Percentiles rank a stretch among this genome's conserved stretches.
Conservation (phyloP, 2,113 vertebrate species). For the mouse (Mus musculus) region GRCm39 chr1:68689501-68690000, state of each 20-base stretch:
- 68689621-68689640: neutral
- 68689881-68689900: conserved; percentile 66
- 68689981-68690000: neutral
- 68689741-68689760: neutral
- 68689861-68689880: conserved; percentile 70
- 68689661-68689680: neutral
- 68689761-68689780: neutral
- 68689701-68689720: neutral
- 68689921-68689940: conserved; percentile 72
- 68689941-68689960: conserved; percentile 49
- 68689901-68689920: conserved; percentile 71
- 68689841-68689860: conserved; percentile 74
- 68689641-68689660: neutral
- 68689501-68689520: neutral
- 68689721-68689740: neutral
- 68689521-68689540: neutral
- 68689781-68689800: conserved; percentile 33
- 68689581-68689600: neutral
- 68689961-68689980: conserved; percentile 41
- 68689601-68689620: neutral
- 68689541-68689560: neutral
- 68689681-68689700: neutral
- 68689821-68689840: conserved; percentile 72
- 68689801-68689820: conserved; percentile 49
- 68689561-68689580: conserved; percentile 9